These are phyloP conservation scores for Pangasius djambal DNA, from an alignment of 2,797 vertebrate species.

Conservation along the genomic window DNA sequence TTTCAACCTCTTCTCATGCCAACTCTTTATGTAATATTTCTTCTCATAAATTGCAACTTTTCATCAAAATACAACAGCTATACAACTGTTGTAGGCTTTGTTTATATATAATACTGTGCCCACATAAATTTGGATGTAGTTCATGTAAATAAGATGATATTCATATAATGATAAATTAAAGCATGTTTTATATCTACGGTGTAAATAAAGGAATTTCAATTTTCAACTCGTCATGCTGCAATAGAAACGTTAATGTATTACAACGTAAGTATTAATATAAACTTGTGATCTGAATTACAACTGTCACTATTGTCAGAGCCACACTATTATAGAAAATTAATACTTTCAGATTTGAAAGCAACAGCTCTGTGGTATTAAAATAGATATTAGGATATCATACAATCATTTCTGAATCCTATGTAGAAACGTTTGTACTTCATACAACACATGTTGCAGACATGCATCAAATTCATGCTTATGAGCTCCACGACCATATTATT, in stretches of 20 bases:
- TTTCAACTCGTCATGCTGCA: neutral
- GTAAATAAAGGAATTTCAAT: neutral
- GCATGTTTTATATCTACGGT: no score
- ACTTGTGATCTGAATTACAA: neutral
- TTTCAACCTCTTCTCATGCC: neutral
- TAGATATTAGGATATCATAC: neutral
- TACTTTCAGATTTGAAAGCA: neutral
- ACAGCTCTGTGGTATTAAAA: neutral
- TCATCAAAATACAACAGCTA: neutral
- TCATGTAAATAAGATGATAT: neutral
- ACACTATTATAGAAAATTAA: neutral
- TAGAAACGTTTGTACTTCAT: neutral
- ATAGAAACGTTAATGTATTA: neutral
- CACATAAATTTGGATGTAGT: no score
- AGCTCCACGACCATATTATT: neutral
- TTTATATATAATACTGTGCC: neutral
- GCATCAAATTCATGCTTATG: neutral
- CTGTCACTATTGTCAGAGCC: neutral
- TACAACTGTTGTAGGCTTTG: neutral
- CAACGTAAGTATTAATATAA: neutral
- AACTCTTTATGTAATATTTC: neutral
- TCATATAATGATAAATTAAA: neutral
- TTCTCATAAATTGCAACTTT: neutral
- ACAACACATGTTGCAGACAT: neutral
- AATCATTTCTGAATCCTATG: neutral